Evolutionary conservation across 2,797 vertebrate species (phyloP).

Genomic region (Gadopsis bispinosus): DNA sequence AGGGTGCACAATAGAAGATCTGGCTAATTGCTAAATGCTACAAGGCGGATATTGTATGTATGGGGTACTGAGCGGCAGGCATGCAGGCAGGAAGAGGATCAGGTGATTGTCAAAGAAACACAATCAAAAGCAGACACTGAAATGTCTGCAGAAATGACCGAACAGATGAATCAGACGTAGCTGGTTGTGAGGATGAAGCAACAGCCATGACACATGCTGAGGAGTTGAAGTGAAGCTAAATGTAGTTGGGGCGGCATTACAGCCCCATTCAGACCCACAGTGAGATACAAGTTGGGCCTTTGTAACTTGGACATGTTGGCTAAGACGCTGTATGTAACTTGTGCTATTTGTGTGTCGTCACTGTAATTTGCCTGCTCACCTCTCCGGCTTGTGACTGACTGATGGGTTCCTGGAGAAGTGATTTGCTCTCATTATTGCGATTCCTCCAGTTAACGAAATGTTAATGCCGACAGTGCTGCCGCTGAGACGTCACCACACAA

Average conservation of each 20-base stretch:
- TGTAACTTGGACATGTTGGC: not conserved
- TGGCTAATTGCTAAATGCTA: no score
- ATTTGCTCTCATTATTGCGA: not conserved
- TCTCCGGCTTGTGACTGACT: not conserved
- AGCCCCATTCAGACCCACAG: not conserved
- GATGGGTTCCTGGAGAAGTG: not conserved
- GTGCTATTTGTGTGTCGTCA: not conserved
- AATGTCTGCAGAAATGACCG: no score
- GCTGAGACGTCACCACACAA: not conserved
- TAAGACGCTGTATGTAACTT: not conserved
- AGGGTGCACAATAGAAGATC: no score
- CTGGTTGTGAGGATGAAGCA: no score
- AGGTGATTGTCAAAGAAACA: no score
- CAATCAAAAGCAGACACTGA: no score
- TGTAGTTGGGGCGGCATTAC: not conserved
- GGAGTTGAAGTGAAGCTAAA: not conserved
- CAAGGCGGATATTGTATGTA: no score
- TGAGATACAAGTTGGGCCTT: no score
- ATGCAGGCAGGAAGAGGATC: no score
- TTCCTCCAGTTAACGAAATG: not conserved
- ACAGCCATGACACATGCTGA: not conserved
- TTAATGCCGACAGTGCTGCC: not conserved
- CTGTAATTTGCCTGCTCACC: not conserved
- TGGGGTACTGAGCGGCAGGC: no score
- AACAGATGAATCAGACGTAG: no score